phyloP scores from a whole-genome alignment of 2,113 vertebrate genomes.

The Caranx melampygus region DNA sequence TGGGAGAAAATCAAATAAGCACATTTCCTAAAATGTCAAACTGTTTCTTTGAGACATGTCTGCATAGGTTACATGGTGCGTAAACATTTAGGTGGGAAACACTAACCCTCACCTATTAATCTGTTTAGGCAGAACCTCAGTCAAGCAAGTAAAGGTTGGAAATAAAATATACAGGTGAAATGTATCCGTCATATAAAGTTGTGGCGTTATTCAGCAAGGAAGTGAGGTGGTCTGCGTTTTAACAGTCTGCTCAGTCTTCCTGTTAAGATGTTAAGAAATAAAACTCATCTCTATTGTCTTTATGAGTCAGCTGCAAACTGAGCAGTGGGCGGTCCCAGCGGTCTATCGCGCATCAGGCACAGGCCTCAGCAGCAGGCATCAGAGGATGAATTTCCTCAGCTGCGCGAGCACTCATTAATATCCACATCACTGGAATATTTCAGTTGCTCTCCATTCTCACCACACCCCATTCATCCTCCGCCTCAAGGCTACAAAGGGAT shows the following conservation, averaged over 20 bases:
- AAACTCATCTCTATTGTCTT: conserved; percentile 28
- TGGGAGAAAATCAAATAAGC: not conserved
- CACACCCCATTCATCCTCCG: not conserved
- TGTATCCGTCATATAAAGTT: not conserved
- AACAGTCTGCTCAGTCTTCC: conserved; percentile 8
- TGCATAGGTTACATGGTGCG: not conserved
- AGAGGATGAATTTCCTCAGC: conserved; percentile 7
- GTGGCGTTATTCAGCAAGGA: not conserved
- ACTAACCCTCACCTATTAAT: not conserved
- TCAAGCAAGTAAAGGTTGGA: not conserved
- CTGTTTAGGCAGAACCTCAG: not conserved
- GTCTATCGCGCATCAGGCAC: conserved; percentile 11
- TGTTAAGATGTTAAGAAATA: conserved; percentile 21
- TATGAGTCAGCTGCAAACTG: conserved; percentile 30
- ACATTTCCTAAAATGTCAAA: conserved; percentile 15
- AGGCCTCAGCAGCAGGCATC: conserved; percentile 19
- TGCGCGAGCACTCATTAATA: not conserved
- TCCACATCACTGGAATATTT: conserved; percentile 30
- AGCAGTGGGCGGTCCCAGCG: conserved; percentile 10
- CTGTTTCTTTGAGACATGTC: conserved; percentile 1
- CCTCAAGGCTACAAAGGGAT: not conserved
- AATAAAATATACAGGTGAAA: not conserved
- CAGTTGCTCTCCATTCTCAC: not conserved
- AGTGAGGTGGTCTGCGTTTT: not conserved
- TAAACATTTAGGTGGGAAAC: not conserved